Base-by-base conservation (phyloP, 2,888 invertebrate genomes). In the Galerucella nymphaeae region DNA sequence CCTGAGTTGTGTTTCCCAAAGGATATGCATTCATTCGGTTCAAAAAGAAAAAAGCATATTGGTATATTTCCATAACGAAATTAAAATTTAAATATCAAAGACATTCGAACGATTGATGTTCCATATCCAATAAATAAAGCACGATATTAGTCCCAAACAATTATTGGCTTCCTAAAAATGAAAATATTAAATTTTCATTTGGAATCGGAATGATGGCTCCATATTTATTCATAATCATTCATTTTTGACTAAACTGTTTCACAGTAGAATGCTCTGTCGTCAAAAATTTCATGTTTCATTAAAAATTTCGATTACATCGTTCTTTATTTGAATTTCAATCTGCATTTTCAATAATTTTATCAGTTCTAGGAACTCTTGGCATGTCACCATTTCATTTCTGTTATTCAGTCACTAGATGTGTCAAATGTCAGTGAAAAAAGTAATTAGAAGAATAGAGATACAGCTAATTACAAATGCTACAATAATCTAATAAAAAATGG, bases 81-180 rank as follows among this genome's bases (percentile, higher is more conserved):
- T 72, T 72, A 68, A 72, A 68, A 72, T 72, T 72, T 72, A 67
- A 72, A 72, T 72, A 72, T 72, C 72, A 72, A 72, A 72, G 72
- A 72, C 48, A 68, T 68, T 50, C 64, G 67, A 30, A 59, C 53
- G 61, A 69, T 69, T 69, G 69, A 62, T 69, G 20, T 69, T 69
- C 69, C 53, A 69, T 42, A 61, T 69, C 50, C 53, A 69, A 69
- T 69, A 69, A 61, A 45, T 68, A 68, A 42, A 41, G 48, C 30
- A 50, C 42, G 23, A 68, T 69, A 69, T 69, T 69, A 69, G 62
- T 53, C 69, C 30, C 69, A 53, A 69, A 62, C 58, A 62, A 58
- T 62, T 69, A 69, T 16, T 23, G 55, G 14, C 18, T 41, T 38
- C 20, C 16, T n/a, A 62, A 55, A 30, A n/a, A 55, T 9, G 55